These are phyloP conservation scores for Prionchulus punctatus DNA, from an alignment of 2,888 invertebrate genomes.

Conservation along the genomic window DNA sequence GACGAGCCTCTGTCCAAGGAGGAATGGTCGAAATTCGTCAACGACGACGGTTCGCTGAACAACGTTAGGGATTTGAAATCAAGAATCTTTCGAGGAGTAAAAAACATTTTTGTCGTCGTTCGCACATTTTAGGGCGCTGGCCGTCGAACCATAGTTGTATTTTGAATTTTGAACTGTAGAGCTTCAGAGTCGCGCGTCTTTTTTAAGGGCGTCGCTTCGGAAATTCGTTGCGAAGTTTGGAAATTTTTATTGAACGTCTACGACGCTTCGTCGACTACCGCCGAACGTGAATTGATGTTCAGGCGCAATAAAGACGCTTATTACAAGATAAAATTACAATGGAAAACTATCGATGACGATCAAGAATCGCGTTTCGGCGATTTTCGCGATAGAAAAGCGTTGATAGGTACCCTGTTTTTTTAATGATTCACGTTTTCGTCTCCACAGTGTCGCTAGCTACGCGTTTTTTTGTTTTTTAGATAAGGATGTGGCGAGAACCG, in stretches of 20 bases:
- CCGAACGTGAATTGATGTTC: conserved; percentile 51
- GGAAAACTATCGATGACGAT: conserved; percentile 68
- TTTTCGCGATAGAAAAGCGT: conserved; percentile 70
- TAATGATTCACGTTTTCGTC: not conserved
- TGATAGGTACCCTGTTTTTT: conserved; percentile 48
- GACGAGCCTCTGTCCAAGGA: conserved; percentile 48
- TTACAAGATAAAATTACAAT: conserved; percentile 85
- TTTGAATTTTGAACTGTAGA: not conserved
- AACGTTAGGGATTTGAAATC: conserved; percentile 61
- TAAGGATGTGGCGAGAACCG: conserved; percentile 91
- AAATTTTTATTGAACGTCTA: conserved; percentile 78
- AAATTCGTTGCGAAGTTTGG: conserved; percentile 68
- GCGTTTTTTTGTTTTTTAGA: too few relatives aligned
- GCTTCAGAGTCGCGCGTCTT: conserved; percentile 2
- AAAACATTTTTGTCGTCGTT: too few relatives aligned
- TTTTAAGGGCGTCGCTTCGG: conserved; percentile 20
- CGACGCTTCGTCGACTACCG: conserved; percentile 60
- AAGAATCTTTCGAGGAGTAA: conserved; percentile 73
- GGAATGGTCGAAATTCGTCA: conserved; percentile 64
- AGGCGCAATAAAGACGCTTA: conserved; percentile 63
- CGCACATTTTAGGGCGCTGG: too few relatives aligned
- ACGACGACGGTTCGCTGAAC: conserved; percentile 58
- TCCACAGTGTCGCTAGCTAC: not conserved
- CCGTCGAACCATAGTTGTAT: too few relatives aligned
- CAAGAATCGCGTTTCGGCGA: conserved; percentile 76